Percentiles rank a stretch among this genome's conserved stretches.
Conservation (phyloP, 2,797 vertebrate species). For the Caiman crocodilus region DNA sequence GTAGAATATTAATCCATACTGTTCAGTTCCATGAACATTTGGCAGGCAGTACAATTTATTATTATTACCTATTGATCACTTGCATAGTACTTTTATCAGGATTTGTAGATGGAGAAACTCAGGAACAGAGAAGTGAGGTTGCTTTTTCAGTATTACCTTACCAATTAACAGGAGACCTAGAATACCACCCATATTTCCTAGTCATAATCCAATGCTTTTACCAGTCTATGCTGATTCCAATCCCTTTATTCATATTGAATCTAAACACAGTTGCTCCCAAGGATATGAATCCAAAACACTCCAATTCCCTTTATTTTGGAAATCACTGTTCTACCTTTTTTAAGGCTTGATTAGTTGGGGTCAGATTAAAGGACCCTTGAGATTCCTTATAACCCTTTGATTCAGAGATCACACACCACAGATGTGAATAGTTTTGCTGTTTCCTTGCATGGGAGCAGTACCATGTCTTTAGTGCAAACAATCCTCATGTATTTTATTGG, state of each 20-base stretch:
- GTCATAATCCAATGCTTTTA: background rate
- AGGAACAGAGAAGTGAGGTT: background rate
- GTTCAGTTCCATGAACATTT: too few species aligned
- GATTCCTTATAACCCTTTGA: too few species aligned
- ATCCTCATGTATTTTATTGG: background rate
- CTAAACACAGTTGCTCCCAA: background rate
- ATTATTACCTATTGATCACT: too few species aligned
- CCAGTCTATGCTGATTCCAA: background rate
- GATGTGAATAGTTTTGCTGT: background rate
- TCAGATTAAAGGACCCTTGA: background rate
- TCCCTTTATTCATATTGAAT: background rate
- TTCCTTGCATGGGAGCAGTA: background rate
- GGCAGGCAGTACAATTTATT: too few species aligned
- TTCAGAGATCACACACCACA: background rate
- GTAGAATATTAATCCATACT: too few species aligned
- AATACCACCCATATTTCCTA: background rate
- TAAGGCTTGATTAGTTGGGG: background rate
- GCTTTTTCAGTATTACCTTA: background rate
- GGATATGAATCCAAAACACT: background rate
- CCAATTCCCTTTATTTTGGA: background rate
- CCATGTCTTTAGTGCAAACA: background rate
- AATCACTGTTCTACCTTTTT: background rate
- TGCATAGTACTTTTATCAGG: too few species aligned
- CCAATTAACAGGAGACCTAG: background rate
- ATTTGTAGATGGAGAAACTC: background rate